phyloP scores from a whole-genome alignment of 37 sponge, comb jelly and placozoan genomes.

The Eunapius fragilis region DNA sequence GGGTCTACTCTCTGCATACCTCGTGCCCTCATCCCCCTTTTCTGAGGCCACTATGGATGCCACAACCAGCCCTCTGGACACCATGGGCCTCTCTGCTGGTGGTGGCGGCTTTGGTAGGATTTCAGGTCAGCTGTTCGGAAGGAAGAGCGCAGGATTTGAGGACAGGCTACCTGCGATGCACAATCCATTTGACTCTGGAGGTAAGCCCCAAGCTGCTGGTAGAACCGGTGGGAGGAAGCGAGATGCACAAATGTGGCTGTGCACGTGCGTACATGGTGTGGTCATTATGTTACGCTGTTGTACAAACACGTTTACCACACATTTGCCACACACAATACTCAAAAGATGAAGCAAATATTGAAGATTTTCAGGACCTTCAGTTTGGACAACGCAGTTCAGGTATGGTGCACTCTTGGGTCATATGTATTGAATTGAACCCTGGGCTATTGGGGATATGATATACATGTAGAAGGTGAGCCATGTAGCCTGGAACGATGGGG shows the following conservation, averaged over 20 bases:
- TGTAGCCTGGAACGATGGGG: too few species aligned
- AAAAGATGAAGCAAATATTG: neutral
- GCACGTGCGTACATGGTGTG: neutral
- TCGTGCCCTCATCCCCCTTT: neutral
- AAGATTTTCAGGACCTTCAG: conserved; percentile 5
- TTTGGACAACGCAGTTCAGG: conserved; percentile 26
- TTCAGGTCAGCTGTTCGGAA: neutral
- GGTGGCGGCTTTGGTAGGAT: neutral
- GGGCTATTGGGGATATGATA: too few species aligned
- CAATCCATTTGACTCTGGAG: conserved; percentile 51
- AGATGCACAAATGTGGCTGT: neutral
- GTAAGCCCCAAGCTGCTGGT: neutral
- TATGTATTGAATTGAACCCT: too few species aligned
- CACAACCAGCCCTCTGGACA: neutral
- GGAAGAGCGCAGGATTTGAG: neutral
- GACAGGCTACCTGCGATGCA: neutral
- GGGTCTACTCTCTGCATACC: conserved; percentile 30
- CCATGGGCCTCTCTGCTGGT: conserved; percentile 1
- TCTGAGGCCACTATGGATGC: conserved; percentile 1
- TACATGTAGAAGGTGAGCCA: too few species aligned
- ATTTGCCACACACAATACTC: neutral
- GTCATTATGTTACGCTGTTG: neutral
- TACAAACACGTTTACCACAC: too few species aligned
- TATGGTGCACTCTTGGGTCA: neutral
- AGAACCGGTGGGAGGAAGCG: neutral